phyloP scores from a whole-genome alignment of 2,888 invertebrate genomes.

The Scrobipalpa atriplicella region DNA sequence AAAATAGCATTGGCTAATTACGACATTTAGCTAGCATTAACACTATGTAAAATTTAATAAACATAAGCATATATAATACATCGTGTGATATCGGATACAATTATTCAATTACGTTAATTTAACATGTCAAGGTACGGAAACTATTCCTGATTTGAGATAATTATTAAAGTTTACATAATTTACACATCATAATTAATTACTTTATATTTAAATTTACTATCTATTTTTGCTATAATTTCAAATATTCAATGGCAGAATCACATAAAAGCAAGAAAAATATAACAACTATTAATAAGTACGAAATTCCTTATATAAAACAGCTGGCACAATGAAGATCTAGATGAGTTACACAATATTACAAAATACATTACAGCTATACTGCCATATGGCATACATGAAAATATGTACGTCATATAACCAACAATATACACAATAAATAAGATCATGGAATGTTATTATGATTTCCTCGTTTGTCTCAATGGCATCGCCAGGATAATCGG shows the following conservation, averaged over 20 bases:
- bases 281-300: constrained; percentile 78
- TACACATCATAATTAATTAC: constrained; percentile 61
- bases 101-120: constrained; percentile 51
- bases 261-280: constrained; percentile 68
- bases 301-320: constrained; percentile 76
- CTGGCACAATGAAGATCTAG: constrained; percentile 82
- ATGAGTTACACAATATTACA: constrained; percentile 72
- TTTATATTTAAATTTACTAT: constrained; percentile 48
- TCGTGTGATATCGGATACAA: constrained; percentile 64
- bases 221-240: constrained; percentile 79
- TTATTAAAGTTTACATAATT: constrained; percentile 71
- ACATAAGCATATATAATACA: constrained; percentile 70
- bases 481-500: constrained; percentile 53
- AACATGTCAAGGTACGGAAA: constrained; percentile 47
- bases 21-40: constrained; percentile 78
- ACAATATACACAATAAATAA: constrained; percentile 82
- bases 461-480: constrained; percentile 62
- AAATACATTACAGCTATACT: constrained; percentile 64
- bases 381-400: constrained; percentile 75
- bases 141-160: constrained; percentile 48
- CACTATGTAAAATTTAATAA: constrained; percentile 71
- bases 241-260: constrained; percentile 70
- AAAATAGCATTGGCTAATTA: constrained; percentile 81
- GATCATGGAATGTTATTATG: constrained; percentile 80
- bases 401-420: constrained; percentile 74